Base-by-base conservation (phyloP, 2,888 invertebrate species). In the Erebia ligea region DNA sequence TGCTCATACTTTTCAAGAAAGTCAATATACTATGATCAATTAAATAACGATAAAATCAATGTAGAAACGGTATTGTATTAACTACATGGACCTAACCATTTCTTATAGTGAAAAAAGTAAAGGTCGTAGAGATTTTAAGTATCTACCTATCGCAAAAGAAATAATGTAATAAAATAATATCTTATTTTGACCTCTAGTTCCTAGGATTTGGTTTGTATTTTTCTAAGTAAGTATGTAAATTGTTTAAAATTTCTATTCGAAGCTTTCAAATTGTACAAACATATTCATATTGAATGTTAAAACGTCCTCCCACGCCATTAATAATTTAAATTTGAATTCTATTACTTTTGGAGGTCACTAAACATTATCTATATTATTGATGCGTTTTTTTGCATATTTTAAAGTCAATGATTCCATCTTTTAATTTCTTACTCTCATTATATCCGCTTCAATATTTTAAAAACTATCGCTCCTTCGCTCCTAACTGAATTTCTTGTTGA, bases 191-290 rank as follows among this genome's bases (percentile, higher is more conserved):
- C 25, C 25, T 58, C 34, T 15, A 34, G 15, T 34, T 58, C n/a
- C 34, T 15, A n/a, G 57, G 34, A 58, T 58, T 34, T 15, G 9
- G 13, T 45, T 21, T 56, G 1, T 1, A 57, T 13, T 6, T 25
- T 57, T 57, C 15, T 15, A 17, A 9, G 11, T 5, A 58, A 2
- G 17, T 10, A 42, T 59, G 59, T 1, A 40, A 59, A 59, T 59
- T 59, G 34, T 34, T 34, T 1, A 17, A 59, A 59, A 40, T 59
- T 59, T 59, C 42, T 42, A 59, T 59, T 59, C 59, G 40, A 40
- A 40, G 40, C n/a, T 59, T 59, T 59, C n/a, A 42, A 58, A 58
- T 5, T 59, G 40, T 59, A 3, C 59, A 42, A 59, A 59, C 40
- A 17, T 58, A 58, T 58, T 42, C 17, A 40, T 40, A 3, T 40